Percentiles rank a stretch among this genome's conserved stretches.
Evolutionary conservation across 1,140 invertebrate genomes (phyloP).

Genomic region (Zaprionus inermis): DNA sequence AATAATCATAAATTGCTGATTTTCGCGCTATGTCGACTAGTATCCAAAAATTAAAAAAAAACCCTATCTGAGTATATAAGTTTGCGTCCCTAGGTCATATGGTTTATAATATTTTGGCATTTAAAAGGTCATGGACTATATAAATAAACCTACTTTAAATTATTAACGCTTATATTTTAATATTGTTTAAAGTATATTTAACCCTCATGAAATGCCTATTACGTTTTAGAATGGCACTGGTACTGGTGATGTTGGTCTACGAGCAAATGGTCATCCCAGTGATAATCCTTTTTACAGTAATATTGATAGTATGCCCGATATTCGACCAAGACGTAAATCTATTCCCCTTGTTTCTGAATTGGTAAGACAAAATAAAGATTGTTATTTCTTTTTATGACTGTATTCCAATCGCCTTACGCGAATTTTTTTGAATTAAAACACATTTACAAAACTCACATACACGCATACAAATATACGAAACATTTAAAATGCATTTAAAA

Average conservation of each 20-base stretch:
- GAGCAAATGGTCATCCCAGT: slow-evolving; percentile 94
- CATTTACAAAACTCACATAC: not conserved
- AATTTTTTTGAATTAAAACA: not conserved
- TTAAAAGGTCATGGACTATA: too few species aligned
- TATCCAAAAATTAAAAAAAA: too few species aligned
- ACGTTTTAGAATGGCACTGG: slow-evolving; percentile 90
- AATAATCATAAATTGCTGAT: too few species aligned
- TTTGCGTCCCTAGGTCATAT: too few species aligned
- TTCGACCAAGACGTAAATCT: slow-evolving; percentile 97
- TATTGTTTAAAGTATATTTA: not conserved
- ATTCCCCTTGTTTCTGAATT: slow-evolving; percentile 99
- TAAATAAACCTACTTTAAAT: too few species aligned
- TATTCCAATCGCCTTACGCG: too few species aligned
- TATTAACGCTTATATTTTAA: not conserved
- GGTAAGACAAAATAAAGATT: slow-evolving; percentile 89
- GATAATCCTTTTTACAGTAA: slow-evolving; percentile 99
- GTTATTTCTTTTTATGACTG: not conserved
- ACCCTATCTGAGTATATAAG: too few species aligned
- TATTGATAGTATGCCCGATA: slow-evolving; percentile 99
- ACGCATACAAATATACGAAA: not conserved
- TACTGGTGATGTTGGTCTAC: slow-evolving; percentile 89
- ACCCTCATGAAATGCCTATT: not conserved
- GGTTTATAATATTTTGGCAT: too few species aligned
- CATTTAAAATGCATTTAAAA: not conserved
- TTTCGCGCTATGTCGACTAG: too few species aligned